Evolutionary conservation across 2,888 invertebrate species (phyloP).

Genomic region (Diadromus collaris): DNA sequence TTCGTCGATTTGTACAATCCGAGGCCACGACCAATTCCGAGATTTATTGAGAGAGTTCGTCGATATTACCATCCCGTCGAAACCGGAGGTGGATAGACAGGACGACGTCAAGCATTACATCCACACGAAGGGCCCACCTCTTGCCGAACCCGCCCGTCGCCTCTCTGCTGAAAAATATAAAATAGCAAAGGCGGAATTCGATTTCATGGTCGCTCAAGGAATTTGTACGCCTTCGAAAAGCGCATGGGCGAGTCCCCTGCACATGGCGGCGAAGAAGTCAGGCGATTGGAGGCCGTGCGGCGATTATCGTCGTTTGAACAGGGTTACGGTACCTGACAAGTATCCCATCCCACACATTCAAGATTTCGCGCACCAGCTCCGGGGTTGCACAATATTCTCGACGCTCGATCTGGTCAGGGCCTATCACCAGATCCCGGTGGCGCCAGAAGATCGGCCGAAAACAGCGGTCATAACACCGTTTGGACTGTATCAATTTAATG

Average conservation of each 20-base stretch:
- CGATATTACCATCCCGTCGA: no score
- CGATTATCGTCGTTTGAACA: constrained; percentile 31
- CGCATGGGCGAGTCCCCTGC: constrained; percentile 33
- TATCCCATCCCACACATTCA: constrained; percentile 37
- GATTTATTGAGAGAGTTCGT: no score
- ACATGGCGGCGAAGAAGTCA: constrained; percentile 20
- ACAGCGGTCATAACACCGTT: constrained; percentile 70
- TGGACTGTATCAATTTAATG: constrained; percentile 63
- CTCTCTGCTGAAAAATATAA: constrained; percentile 7
- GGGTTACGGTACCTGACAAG: constrained; percentile 1
- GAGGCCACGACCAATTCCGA: no score
- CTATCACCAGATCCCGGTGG: constrained; percentile 54
- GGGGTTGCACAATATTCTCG: constrained; percentile 42
- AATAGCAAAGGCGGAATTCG: constrained; percentile 8
- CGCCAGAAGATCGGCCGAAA: constrained; percentile 67
- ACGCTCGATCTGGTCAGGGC: constrained; percentile 50
- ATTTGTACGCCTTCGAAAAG: constrained; percentile 30
- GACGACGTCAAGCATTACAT: no score
- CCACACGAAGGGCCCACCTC: constrained; percentile 20
- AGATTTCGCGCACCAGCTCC: constrained; percentile 39
- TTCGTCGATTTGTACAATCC: no score
- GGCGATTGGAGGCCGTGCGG: constrained; percentile 45
- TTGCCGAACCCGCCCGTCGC: constrained; percentile 13
- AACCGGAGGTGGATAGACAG: no score
- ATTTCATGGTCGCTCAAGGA: constrained; percentile 20